Conservation (phyloP, 2,888 invertebrate genomes). For the Drosophila ezoana region DNA sequence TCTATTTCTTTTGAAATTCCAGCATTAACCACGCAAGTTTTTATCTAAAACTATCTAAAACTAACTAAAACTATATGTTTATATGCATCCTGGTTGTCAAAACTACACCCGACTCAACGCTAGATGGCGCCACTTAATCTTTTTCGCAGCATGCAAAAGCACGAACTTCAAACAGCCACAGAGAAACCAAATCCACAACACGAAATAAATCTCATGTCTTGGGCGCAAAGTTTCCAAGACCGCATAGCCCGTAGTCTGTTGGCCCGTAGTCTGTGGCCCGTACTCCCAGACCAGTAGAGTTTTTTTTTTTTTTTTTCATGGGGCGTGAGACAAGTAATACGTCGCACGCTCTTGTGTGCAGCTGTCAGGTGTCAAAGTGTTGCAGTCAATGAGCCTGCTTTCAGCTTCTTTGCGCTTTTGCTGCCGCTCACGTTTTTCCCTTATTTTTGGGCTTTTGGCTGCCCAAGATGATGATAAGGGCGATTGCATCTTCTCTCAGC, state of each 20-base stretch:
- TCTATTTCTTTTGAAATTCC: not conserved
- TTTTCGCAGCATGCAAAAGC: constrained; percentile 43
- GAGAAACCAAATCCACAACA: constrained; percentile 61
- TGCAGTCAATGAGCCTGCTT: constrained; percentile 72
- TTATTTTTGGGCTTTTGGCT: constrained; percentile 59
- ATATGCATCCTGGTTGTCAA: not conserved
- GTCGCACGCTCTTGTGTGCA: constrained; percentile 71
- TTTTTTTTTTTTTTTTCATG: not conserved
- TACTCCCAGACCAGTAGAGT: constrained; percentile 10
- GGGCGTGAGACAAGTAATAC: constrained; percentile 49
- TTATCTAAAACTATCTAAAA: not conserved
- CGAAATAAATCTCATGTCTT: constrained; percentile 63
- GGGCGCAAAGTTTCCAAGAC: constrained; percentile 43
- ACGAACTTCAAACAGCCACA: constrained; percentile 38
- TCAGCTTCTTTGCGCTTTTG: constrained; percentile 16
- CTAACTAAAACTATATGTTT: not conserved
- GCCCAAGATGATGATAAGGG: constrained; percentile 64
- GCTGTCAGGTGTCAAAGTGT: constrained; percentile 76
- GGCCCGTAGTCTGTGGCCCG: not conserved
- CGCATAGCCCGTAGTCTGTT: constrained; percentile 27
- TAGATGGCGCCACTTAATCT: constrained; percentile 56
- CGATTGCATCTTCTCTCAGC: constrained; percentile 55
- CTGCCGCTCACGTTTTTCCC: constrained; percentile 40
- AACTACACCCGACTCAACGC: constrained; percentile 1
- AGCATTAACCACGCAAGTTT: not conserved